These are phyloP conservation scores for Catagonus wagneri DNA, from an alignment of 2,113 vertebrate genomes.

Conservation along the genomic window DNA sequence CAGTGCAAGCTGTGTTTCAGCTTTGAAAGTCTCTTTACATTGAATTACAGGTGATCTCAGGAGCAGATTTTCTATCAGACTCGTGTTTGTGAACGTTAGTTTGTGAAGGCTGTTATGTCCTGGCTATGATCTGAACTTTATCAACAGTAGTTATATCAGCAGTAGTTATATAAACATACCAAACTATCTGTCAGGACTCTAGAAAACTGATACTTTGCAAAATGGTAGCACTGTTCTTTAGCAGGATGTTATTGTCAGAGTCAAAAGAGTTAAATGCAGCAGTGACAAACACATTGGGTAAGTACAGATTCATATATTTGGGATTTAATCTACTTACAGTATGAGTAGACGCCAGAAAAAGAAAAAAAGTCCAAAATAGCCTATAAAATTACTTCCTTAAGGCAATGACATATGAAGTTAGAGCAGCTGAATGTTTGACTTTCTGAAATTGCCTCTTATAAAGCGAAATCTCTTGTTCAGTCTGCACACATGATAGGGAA, in stretches of 20 bases:
- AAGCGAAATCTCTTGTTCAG: not conserved
- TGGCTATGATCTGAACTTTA: slow-evolving; percentile 44
- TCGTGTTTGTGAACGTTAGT: not conserved
- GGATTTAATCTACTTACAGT: not conserved
- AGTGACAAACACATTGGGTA: not conserved
- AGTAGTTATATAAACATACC: slow-evolving; percentile 21
- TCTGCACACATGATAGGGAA: not conserved
- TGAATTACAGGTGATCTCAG: slow-evolving; percentile 36
- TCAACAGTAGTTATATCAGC: slow-evolving; percentile 28
- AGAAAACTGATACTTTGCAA: not conserved
- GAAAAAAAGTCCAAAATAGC: not conserved
- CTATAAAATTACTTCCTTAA: not conserved
- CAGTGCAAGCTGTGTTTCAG: not conserved
- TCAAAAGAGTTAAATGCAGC: slow-evolving; percentile 18
- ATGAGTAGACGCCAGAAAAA: slow-evolving; percentile 6
- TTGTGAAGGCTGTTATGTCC: slow-evolving; percentile 64
- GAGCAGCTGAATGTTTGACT: not conserved
- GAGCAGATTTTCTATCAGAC: slow-evolving; percentile 41
- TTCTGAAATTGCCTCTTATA: not conserved
- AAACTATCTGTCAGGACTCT: slow-evolving; percentile 20
- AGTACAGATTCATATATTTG: not conserved
- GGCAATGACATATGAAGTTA: not conserved
- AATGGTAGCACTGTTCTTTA: not conserved
- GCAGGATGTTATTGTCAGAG: slow-evolving; percentile 14
- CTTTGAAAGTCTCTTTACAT: slow-evolving; percentile 33